Evolutionary conservation across 2,888 invertebrate genomes (phyloP).

Genomic region (Andricus curvator): DNA sequence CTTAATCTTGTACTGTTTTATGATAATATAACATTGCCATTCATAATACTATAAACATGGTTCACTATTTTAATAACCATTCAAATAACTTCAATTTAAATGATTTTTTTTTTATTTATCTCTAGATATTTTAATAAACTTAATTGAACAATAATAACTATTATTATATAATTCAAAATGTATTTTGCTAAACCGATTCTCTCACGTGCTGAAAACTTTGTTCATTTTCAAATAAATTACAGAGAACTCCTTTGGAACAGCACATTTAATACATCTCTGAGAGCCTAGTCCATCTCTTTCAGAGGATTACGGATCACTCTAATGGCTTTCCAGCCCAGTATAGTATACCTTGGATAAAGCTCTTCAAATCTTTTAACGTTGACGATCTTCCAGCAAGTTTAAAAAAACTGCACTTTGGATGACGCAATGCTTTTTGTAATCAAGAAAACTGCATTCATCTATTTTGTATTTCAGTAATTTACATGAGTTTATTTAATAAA

Average conservation of each 20-base stretch:
- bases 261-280: neutral
- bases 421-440: neutral
- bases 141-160: too few species aligned
- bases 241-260: neutral
- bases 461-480: neutral
- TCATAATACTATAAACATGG: neutral
- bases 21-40: neutral
- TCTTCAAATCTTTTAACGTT: neutral
- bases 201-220: neutral
- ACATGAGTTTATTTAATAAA: neutral
- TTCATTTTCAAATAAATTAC: neutral
- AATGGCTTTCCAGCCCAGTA: neutral
- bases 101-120: too few species aligned
- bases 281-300: neutral
- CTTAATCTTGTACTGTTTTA: neutral
- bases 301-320: conserved; percentile 8
- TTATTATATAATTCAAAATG: too few species aligned
- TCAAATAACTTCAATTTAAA: neutral
- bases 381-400: neutral
- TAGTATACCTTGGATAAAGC: neutral
- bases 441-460: neutral
- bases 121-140: too few species aligned
- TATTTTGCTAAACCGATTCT: neutral
- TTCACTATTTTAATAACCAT: neutral
- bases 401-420: neutral